Base-by-base conservation (phyloP, 35 echinoderm and acorn worm genomes). In the Ophiothrix spiculata region DNA sequence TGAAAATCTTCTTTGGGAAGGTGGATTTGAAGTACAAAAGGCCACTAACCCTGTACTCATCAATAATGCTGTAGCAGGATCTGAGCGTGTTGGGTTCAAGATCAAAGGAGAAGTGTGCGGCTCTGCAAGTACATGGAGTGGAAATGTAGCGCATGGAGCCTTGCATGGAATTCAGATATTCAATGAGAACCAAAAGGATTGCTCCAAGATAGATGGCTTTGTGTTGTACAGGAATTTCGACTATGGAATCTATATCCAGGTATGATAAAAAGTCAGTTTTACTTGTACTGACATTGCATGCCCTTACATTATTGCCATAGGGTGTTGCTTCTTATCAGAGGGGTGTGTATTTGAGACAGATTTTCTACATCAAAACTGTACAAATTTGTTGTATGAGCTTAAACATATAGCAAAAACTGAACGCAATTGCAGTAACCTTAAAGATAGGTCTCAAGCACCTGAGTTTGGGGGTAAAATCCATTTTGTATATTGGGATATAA, bases 21-120 rank as follows among this genome's bases (percentile, higher is more conserved):
- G 84, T 0, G 91, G 95, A 35, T 93, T 98, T 49, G 95, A 98
- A 40, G 89, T 98, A 0, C 82, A 88, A 8, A 75, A 79, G 12
- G 85, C 95, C 17, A 75, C 32, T 25, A 40, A 87, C 31, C 75
- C 86, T 17, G 17, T 98, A 31, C 76, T 98, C 35, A 86, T 85
- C 39, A 91, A 94, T 76, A 98, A 98, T 81, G 88, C 91, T 0
- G 95, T 98, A 38, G 91, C 95, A n/a, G 91, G 95, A 0, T 98
- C 95, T 14, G 95, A 98, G 74, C 41, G 91, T 41, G 88, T 94
- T 13, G 88, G 75, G 31, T 98, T 86, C 86, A 93, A 90, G 79
- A 81, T 94, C 80, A 91, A 88, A 31, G 95, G 95, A 63, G 95
- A 98, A 56, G 32, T 33, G 19, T 64, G 37, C 25, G 84, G 89